These are phyloP conservation scores for Mercenaria mercenaria DNA, from an alignment of 1,140 invertebrate species.

Conservation along the genomic window DNA sequence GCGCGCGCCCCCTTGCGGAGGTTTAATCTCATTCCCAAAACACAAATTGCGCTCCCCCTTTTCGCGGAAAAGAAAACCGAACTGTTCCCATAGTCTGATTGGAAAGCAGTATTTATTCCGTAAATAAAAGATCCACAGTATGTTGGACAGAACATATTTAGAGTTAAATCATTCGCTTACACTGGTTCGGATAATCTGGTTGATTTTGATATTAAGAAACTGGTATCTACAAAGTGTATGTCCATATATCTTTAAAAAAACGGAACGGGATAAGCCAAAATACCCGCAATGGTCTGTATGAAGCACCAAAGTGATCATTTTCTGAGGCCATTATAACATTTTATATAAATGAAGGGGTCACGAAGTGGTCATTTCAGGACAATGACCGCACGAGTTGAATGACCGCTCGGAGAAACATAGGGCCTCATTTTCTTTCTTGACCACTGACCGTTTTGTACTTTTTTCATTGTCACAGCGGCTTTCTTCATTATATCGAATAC, in stretches of 20 bases:
- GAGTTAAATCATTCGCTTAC: no score
- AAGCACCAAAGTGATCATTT: neutral
- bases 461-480: no score
- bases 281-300: neutral
- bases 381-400: constrained; percentile 49
- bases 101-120: no score
- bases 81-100: no score
- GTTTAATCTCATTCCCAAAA: neutral
- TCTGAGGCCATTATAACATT: neutral
- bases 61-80: no score
- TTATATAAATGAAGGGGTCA: constrained; percentile 42
- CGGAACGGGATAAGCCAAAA: neutral
- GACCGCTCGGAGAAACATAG: constrained; percentile 14
- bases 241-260: no score
- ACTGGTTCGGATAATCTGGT: no score
- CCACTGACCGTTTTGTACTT: neutral
- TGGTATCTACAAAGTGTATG: no score
- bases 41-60: neutral
- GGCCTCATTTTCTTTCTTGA: neutral
- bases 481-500: no score
- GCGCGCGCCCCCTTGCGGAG: neutral
- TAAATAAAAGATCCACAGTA: no score
- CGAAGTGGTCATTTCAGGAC: constrained; percentile 23
- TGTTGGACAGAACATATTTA: no score
- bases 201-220: no score